Percentiles rank a stretch among this genome's conserved stretches.
Conservation (phyloP, 2,888 invertebrate species). For the Ochropleura leucogaster region DNA sequence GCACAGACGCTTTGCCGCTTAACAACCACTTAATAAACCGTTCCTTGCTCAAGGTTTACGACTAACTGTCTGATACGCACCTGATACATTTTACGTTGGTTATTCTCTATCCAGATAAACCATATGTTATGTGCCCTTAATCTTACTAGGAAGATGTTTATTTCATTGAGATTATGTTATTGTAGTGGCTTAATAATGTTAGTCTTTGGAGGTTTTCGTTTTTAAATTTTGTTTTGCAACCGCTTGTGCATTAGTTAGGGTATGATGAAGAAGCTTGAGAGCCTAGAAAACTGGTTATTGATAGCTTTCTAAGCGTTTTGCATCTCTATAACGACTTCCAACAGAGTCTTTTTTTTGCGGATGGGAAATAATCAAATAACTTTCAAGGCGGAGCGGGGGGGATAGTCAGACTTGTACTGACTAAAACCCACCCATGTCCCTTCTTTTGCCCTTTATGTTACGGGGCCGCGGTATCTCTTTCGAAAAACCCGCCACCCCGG, state of each 20-base stretch:
- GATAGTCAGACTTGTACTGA: too few relatives aligned
- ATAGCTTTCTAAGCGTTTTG: not conserved
- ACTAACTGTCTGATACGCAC: slow-evolving; percentile 33
- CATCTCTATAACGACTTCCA: not conserved
- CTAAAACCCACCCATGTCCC: too few relatives aligned
- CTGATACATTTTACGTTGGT: slow-evolving; percentile 45
- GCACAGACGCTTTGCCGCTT: not conserved
- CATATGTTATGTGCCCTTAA: slow-evolving; percentile 29
- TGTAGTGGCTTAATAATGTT: slow-evolving; percentile 12
- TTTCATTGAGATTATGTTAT: slow-evolving; percentile 20
- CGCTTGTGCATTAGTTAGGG: too few relatives aligned
- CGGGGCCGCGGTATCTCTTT: too few relatives aligned
- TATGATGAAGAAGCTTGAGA: not conserved
- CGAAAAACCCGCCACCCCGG: too few relatives aligned
- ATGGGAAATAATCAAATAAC: too few relatives aligned
- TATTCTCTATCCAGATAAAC: slow-evolving; percentile 17
- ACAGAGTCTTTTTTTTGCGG: not conserved
- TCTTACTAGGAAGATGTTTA: slow-evolving; percentile 1
- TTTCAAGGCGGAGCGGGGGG: too few relatives aligned
- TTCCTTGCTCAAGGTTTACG: slow-evolving; percentile 43
- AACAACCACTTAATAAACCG: slow-evolving; percentile 27
- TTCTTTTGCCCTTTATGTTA: too few relatives aligned
- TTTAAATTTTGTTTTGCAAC: too few relatives aligned
- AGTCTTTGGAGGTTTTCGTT: not conserved
- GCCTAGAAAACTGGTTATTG: not conserved